Evolutionary conservation across 2,797 vertebrate species (phyloP).

Genomic region (Tokudaia tokunoshimensis): DNA sequence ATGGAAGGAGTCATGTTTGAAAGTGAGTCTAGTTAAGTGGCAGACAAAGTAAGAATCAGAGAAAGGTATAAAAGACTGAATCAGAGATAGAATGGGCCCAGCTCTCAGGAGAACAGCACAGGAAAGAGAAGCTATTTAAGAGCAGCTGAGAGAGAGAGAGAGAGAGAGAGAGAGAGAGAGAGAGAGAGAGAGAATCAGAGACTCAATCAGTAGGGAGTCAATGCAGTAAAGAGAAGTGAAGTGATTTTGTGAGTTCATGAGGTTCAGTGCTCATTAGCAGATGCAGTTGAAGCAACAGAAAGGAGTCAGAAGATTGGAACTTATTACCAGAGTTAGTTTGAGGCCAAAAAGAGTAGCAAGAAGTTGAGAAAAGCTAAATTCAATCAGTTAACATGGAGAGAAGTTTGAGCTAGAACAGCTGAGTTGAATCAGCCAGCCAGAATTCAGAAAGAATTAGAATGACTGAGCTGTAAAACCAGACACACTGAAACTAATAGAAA

Average conservation of each 20-base stretch:
- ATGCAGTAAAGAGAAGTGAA: not conserved
- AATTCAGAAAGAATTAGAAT: not conserved
- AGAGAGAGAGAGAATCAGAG: too few relatives aligned
- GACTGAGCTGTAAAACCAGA: not conserved
- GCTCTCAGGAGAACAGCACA: not conserved
- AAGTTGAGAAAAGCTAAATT: not conserved
- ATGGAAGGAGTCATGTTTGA: not conserved
- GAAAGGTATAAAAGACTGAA: not conserved
- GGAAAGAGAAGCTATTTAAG: not conserved
- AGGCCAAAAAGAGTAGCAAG: not conserved
- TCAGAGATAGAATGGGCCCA: not conserved
- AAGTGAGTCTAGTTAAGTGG: not conserved
- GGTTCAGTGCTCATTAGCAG: not conserved
- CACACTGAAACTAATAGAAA: too few relatives aligned
- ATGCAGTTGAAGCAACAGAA: not conserved
- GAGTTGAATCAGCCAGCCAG: not conserved
- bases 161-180: too few relatives aligned
- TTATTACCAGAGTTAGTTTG: not conserved
- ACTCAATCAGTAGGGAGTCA: too few relatives aligned
- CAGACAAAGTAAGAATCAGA: not conserved
- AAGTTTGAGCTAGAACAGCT: not conserved
- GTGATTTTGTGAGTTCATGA: not conserved
- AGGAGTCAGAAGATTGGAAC: not conserved
- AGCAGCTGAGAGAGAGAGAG: too few relatives aligned
- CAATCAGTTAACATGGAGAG: not conserved